Evolutionary conservation across 2,113 vertebrate species (phyloP).

Genomic region (Alectura lathami): DNA sequence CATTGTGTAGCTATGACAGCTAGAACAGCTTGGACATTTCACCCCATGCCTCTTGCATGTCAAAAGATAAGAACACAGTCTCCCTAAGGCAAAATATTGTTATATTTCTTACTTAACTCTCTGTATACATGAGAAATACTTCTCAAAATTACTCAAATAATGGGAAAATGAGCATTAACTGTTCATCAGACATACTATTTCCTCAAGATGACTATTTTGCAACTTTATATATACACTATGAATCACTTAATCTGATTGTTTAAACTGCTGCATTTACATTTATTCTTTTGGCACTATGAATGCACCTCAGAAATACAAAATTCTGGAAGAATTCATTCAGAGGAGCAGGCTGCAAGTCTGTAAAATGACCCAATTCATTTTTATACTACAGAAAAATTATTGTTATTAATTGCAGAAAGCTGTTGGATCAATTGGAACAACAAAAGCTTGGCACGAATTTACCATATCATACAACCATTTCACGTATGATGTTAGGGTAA

Average conservation of each 20-base stretch:
- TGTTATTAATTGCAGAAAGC: not conserved
- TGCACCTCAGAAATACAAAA: not conserved
- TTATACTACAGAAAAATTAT: not conserved
- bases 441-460: not conserved
- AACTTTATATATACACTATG: not conserved
- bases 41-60: not conserved
- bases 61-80: not conserved
- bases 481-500: not conserved
- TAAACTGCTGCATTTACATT: not conserved
- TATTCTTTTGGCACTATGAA: not conserved
- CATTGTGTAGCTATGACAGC: not conserved
- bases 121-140: not conserved
- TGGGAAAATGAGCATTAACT: not conserved
- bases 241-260: not conserved
- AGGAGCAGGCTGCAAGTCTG: not conserved
- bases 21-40: constrained; percentile 56
- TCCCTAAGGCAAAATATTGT: constrained; percentile 3
- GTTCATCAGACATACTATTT: not conserved
- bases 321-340: not conserved
- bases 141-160: not conserved
- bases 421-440: not conserved
- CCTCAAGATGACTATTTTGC: not conserved
- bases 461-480: not conserved
- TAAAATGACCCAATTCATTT: not conserved
- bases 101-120: not conserved